These are phyloP conservation scores for Lycophotia porphyrea DNA, from an alignment of 2,888 invertebrate species.

Conservation along the genomic window DNA sequence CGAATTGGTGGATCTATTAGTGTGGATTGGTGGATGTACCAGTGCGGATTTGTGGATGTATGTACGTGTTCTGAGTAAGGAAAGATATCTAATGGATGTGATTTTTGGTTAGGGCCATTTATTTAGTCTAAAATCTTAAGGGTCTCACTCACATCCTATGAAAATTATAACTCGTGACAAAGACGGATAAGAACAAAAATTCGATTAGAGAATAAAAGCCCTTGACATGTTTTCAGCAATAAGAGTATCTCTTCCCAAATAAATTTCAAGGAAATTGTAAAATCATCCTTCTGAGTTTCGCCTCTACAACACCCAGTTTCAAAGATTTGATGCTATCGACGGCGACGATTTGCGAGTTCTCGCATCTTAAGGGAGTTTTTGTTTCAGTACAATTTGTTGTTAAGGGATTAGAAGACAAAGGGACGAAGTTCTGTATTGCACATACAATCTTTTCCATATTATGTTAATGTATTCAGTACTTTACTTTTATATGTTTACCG, in stretches of 20 bases:
- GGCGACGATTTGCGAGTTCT: constrained; percentile 69
- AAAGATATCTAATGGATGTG: neutral
- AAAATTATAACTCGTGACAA: too few relatives aligned
- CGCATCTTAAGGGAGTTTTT: constrained; percentile 66
- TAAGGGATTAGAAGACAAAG: constrained; percentile 45
- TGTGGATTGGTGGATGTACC: too few relatives aligned
- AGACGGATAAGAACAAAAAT: too few relatives aligned
- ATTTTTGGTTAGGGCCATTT: too few relatives aligned
- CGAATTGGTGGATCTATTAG: too few relatives aligned
- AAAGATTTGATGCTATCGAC: constrained; percentile 48
- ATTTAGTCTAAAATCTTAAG: too few relatives aligned
- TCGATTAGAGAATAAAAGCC: neutral
- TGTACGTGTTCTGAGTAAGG: neutral
- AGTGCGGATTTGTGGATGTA: too few relatives aligned
- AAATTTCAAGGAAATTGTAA: neutral
- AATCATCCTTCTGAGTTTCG: constrained; percentile 22
- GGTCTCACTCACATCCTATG: too few relatives aligned
- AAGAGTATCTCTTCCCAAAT: neutral
- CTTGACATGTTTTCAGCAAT: neutral
- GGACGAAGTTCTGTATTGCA: constrained; percentile 31
- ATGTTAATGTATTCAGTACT: constrained; percentile 58
- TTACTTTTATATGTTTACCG: constrained; percentile 50
- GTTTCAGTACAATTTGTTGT: constrained; percentile 55
- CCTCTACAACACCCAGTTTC: constrained; percentile 4
- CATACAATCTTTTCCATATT: constrained; percentile 45